Conservation (phyloP, 2,888 invertebrate genomes). For the Helleia helle region DNA sequence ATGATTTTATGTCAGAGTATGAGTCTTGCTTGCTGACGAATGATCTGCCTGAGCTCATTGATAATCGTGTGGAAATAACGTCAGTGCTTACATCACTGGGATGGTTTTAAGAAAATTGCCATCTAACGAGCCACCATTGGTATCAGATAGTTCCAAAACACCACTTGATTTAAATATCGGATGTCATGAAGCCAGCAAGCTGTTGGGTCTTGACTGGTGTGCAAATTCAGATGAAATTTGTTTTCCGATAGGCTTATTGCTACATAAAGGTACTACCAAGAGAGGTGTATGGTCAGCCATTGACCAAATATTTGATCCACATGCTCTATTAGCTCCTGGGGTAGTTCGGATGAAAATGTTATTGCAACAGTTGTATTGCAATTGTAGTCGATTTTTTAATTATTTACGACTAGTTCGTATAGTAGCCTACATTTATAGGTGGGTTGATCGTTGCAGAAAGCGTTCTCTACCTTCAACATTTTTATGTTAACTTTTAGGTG, state of each 20-base stretch:
- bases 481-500: constrained; percentile 3
- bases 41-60: background rate
- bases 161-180: constrained; percentile 7
- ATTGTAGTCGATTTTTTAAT: constrained; percentile 14
- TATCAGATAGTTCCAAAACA: background rate
- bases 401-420: constrained; percentile 8
- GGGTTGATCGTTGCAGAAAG: constrained; percentile 9
- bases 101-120: constrained; percentile 8
- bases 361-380: background rate
- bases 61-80: background rate
- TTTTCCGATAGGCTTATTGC: constrained; percentile 8
- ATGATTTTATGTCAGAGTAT: constrained; percentile 24
- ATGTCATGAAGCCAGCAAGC: constrained; percentile 13
- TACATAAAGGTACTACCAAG: constrained; percentile 14
- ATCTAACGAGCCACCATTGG: background rate
- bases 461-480: background rate
- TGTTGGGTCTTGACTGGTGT: constrained; percentile 20
- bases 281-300: constrained; percentile 17
- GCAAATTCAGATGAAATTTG: constrained; percentile 13
- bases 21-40: constrained; percentile 8
- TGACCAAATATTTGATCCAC: constrained; percentile 13
- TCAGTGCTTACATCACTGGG: background rate
- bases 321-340: constrained; percentile 12
- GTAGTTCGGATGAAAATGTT: constrained; percentile 12
- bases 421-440: constrained; percentile 9